Conservation (phyloP, 53 echinoderm and acorn worm species). For the Holothuria scabra region DNA sequence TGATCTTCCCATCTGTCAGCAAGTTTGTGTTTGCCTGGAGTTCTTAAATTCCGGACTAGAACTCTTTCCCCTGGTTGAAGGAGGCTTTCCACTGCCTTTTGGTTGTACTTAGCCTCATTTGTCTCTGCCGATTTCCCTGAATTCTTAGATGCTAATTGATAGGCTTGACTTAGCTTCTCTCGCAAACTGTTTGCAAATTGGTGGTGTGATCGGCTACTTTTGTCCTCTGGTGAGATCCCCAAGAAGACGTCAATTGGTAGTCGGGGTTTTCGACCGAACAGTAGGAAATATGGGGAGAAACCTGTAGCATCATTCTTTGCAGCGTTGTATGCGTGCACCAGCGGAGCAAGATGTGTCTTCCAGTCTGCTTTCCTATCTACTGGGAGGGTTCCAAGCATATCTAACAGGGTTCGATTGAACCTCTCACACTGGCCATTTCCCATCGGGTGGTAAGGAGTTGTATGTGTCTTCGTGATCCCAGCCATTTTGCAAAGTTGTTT, state of each 20-base stretch:
- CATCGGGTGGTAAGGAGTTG: no score
- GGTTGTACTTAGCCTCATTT: constrained; percentile 18
- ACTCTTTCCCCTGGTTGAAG: constrained; percentile 5
- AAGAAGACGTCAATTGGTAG: constrained; percentile 10
- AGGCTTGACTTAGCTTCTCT: constrained; percentile 37
- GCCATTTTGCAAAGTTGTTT: constrained; percentile 46
- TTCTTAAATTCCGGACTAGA: constrained; percentile 1
- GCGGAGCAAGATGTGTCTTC: constrained; percentile 62
- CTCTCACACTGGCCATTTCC: no score
- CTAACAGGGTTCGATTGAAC: constrained; percentile 59
- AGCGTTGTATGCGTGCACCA: constrained; percentile 68
- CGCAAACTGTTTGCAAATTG: no score
- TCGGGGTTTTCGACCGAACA: constrained; percentile 66
- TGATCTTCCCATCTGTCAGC: constrained; percentile 16
- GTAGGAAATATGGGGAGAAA: constrained; percentile 55
- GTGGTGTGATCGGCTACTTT: no score
- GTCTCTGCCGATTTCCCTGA: not conserved
- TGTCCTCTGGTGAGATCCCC: no score
- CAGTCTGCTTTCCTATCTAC: constrained; percentile 56
- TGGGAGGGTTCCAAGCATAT: constrained; percentile 62
- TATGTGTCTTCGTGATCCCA: constrained; percentile 49
- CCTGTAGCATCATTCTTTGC: constrained; percentile 63
- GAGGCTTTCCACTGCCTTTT: not conserved
- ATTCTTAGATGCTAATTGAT: constrained; percentile 33
- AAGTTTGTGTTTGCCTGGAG: constrained; percentile 6